These are phyloP conservation scores for Smittia sp. DNA, from an alignment of 2,888 invertebrate species.

Conservation along the genomic window DNA sequence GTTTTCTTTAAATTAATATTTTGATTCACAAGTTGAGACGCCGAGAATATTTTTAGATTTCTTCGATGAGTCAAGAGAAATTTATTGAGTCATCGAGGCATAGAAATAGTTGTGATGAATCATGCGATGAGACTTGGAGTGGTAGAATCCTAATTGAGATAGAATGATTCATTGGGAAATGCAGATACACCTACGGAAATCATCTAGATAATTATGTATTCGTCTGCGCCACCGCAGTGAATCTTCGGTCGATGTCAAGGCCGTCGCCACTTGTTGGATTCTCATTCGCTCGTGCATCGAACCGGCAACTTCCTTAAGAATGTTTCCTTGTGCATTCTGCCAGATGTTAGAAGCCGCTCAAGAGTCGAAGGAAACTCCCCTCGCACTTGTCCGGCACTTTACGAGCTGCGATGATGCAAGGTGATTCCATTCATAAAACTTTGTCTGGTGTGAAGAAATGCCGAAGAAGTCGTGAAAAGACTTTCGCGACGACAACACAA, in stretches of 20 bases:
- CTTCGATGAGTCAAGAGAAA: no score
- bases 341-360: neutral
- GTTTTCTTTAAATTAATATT: no score
- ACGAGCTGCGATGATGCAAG: neutral
- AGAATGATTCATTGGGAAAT: neutral
- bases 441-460: constrained; percentile 10
- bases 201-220: neutral
- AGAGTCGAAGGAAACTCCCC: neutral
- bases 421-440: neutral
- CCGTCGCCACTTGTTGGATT: neutral
- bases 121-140: no score
- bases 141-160: no score
- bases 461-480: constrained; percentile 1
- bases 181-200: neutral
- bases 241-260: neutral
- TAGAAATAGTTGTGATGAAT: no score
- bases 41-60: no score
- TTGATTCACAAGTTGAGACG: no score
- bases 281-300: neutral
- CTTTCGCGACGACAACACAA: neutral
- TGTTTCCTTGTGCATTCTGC: neutral
- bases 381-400: neutral
- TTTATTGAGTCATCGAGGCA: no score
- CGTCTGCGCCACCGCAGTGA: neutral
- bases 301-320: neutral